Percentiles rank a stretch among this genome's conserved stretches.
Conservation (phyloP, 2,797 vertebrate species). For the Geotrypetes seraphini region DNA sequence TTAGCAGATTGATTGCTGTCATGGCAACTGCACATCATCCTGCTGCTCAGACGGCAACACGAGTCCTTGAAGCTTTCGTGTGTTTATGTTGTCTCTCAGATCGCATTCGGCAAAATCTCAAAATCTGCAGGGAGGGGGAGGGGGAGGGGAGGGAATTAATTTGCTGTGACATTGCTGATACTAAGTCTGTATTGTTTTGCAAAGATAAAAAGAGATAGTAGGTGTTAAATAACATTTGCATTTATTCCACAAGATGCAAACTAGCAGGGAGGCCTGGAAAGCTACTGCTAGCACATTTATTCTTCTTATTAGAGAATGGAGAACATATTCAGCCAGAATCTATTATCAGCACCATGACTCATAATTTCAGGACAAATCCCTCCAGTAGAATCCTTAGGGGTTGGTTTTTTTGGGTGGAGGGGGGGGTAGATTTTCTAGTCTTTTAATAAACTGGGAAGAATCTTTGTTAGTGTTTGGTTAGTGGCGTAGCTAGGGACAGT, state of each 20-base stretch:
- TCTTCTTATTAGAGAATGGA: conserved; percentile 20
- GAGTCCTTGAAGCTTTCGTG: conserved; percentile 35
- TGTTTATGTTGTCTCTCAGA: conserved; percentile 24
- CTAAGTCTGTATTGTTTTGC: conserved; percentile 13
- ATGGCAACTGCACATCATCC: conserved; percentile 49
- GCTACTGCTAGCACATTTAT: not conserved
- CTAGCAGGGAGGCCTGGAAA: not conserved
- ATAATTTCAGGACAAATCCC: conserved; percentile 8
- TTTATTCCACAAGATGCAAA: not conserved
- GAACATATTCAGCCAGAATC: conserved; percentile 12
- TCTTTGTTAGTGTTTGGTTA: not conserved
- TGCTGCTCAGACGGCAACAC: conserved; percentile 27
- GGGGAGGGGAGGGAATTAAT: conserved; percentile 38
- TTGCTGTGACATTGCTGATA: conserved; percentile 30
- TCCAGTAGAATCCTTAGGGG: no score
- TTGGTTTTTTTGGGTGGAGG: no score
- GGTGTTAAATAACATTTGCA: conserved; percentile 7
- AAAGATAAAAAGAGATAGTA: conserved; percentile 32
- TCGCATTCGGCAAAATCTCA: conserved; percentile 22
- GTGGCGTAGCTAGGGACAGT: no score
- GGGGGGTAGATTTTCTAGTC: not conserved
- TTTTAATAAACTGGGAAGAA: conserved; percentile 4
- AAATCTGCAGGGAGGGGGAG: conserved; percentile 43
- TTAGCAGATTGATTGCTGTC: conserved; percentile 55
- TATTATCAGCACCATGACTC: not conserved